Evolutionary conservation across 2,888 invertebrate species (phyloP).

Genomic region (Ferrisia virgata): DNA sequence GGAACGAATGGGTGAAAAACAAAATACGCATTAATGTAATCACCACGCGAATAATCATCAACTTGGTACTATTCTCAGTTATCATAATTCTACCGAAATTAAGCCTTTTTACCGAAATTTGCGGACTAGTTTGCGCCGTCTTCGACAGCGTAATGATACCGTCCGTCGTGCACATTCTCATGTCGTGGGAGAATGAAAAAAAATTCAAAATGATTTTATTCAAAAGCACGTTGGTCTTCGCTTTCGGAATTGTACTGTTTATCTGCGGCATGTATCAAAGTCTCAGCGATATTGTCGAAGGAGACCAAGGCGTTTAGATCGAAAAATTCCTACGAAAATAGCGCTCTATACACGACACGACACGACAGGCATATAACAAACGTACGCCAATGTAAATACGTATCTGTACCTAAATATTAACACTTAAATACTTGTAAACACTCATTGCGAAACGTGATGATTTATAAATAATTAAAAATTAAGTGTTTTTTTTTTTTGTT

Average conservation of each 20-base stretch:
- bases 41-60: neutral
- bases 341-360: too few species aligned
- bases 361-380: too few species aligned
- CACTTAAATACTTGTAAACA: too few species aligned
- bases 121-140: slow-evolving; percentile 32
- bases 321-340: too few species aligned
- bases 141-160: slow-evolving; percentile 35
- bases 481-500: too few species aligned
- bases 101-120: slow-evolving; percentile 20
- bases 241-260: slow-evolving; percentile 1
- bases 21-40: neutral
- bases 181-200: neutral
- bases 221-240: neutral
- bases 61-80: neutral
- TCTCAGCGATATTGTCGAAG: slow-evolving; percentile 1
- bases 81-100: slow-evolving; percentile 4
- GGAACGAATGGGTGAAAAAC: slow-evolving; percentile 32
- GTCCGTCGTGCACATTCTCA: neutral
- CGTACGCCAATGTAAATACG: too few species aligned
- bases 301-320: neutral
- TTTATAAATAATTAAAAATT: too few species aligned
- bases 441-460: too few species aligned
- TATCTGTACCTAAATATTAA: too few species aligned
- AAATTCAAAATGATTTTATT: neutral
- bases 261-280: slow-evolving; percentile 18